Evolutionary conservation across 2,888 invertebrate genomes (phyloP), one percentile per base, ranked within the genome.

Genomic region (Melipona beecheii): DNA sequence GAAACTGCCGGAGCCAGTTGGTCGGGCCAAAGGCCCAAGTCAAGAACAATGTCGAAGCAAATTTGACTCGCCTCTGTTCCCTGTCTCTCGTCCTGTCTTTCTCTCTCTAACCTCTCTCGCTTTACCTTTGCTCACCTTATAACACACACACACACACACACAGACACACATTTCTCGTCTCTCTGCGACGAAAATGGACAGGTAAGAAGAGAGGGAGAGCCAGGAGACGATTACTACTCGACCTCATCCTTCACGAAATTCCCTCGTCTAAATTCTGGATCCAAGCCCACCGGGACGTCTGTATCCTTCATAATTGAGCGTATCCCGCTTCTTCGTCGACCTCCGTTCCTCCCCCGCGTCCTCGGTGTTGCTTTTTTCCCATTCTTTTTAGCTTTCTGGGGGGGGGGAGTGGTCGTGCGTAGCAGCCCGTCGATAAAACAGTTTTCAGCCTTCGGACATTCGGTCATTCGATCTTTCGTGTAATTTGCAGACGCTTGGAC

Each of bases 221-320:
- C 69, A 69, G 49, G 65, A 73, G 65, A 78, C 83, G 83, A 86
- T 87, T 43, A 43, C 43, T 86, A 83, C 81, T 81, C 75, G n/a
- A 69, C 66, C 69, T 65, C 77, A 62, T 83, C 50, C 75, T 62
- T 79, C 73, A 62, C 58, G 84, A 86, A 78, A 87, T 86, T 72
- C 80, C 76, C 84, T 76, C 75, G 76, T 80, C 78, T 76, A 77
- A 87, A 84, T 86, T 86, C 76, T 77, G 70, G 74, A 73, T 68
- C 43, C 43, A 11, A 43, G 43, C 70, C 79, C 81, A 49, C 75
- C 21, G 84, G 82, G 75, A 84, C 56, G 78, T 76, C 86, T 84
- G 80, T 80, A 80, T 83, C 73, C 75, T 86, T 83, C 81, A 79
- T 88, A 86, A 83, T 88, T 89, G 79, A 88, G 71, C 64, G 56